These are phyloP conservation scores for Cromileptes altivelis DNA, from an alignment of 2,113 vertebrate species.

Conservation along the genomic window DNA sequence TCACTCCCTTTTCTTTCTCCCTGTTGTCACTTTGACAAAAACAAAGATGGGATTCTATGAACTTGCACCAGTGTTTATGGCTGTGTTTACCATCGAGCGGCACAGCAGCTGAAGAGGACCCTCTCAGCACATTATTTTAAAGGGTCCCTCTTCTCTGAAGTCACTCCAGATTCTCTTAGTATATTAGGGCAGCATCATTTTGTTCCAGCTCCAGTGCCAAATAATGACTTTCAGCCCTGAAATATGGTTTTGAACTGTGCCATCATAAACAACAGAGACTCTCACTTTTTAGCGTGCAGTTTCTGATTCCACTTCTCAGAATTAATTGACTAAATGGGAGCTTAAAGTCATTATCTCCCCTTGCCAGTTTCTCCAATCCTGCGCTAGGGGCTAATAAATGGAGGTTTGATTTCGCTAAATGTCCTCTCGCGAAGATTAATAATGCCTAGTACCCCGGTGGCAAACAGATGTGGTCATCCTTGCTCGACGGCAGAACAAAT, in stretches of 20 bases:
- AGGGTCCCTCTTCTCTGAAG: slow-evolving; percentile 25
- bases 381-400: slow-evolving; percentile 73
- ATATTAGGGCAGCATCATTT: slow-evolving; percentile 11
- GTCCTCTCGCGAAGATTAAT: slow-evolving; percentile 71
- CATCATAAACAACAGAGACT: slow-evolving; percentile 53
- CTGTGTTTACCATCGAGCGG: slow-evolving; percentile 44
- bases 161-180: slow-evolving; percentile 29
- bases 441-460: slow-evolving; percentile 53
- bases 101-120: slow-evolving; percentile 24
- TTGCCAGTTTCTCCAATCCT: slow-evolving; percentile 58
- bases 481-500: slow-evolving; percentile 48
- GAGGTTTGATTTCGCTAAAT: slow-evolving; percentile 74
- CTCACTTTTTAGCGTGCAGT: slow-evolving; percentile 41
- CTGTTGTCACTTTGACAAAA: slow-evolving; percentile 62
- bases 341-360: slow-evolving; percentile 76
- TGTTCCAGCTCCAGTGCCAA: slow-evolving; percentile 31
- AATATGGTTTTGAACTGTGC: slow-evolving; percentile 48
- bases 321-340: slow-evolving; percentile 73
- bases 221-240: slow-evolving; percentile 52
- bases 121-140: slow-evolving; percentile 50
- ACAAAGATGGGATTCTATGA: slow-evolving; percentile 57
- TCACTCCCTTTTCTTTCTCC: slow-evolving; percentile 35
- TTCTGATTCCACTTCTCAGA: slow-evolving; percentile 62
- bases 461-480: slow-evolving; percentile 68
- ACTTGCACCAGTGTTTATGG: slow-evolving; percentile 36